Evolutionary conservation across 1,140 invertebrate species (phyloP).

Genomic region (Bombus superbus): DNA sequence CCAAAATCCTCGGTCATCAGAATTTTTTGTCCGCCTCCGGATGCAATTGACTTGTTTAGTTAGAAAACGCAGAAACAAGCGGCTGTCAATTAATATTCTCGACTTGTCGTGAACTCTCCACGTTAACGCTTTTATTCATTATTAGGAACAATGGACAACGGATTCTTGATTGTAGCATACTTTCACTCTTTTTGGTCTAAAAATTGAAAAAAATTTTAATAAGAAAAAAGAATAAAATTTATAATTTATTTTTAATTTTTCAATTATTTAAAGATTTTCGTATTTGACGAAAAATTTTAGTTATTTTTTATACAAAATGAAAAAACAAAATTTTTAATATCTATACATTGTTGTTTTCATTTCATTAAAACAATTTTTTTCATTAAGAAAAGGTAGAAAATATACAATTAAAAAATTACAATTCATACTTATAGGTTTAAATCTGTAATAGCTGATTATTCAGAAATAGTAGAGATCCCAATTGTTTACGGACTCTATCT

Average conservation of each 20-base stretch:
- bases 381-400: not conserved
- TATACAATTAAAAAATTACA: too few relatives aligned
- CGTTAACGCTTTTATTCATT: not conserved
- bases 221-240: not conserved
- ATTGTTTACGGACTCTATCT: not conserved
- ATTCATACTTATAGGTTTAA: not conserved
- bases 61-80: not conserved
- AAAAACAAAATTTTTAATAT: not conserved
- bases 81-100: not conserved
- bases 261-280: not conserved
- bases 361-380: not conserved
- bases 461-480: not conserved
- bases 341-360: not conserved
- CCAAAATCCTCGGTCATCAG: not conserved
- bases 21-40: not conserved
- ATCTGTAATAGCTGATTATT: not conserved
- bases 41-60: constrained; percentile 1
- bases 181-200: constrained; percentile 12
- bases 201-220: not conserved
- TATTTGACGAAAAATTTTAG: not conserved
- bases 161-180: constrained; percentile 23
- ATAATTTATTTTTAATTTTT: constrained; percentile 1
- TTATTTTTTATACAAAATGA: not conserved
- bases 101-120: not conserved
- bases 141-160: constrained; percentile 37